Evolutionary conservation across 1,140 invertebrate genomes (phyloP).

Genomic region (Pararge aegeria): DNA sequence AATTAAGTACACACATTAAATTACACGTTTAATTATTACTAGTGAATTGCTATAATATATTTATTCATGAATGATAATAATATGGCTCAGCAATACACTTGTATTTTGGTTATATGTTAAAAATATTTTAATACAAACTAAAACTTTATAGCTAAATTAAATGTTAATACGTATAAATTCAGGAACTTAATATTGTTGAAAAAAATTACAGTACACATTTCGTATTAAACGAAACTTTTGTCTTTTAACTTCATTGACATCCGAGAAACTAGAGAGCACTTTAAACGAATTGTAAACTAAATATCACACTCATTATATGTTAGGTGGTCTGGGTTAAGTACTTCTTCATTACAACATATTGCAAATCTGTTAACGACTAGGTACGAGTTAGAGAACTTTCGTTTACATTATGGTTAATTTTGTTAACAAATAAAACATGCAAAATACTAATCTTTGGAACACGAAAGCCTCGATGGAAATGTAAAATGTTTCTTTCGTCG

Average conservation of each 20-base stretch:
- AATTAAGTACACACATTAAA: slow-evolving; percentile 75
- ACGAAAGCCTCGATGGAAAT: slow-evolving; percentile 21
- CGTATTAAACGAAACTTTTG: slow-evolving; percentile 20
- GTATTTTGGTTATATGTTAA: slow-evolving; percentile 24
- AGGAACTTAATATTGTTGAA: slow-evolving; percentile 44
- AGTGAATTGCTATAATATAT: slow-evolving; percentile 55
- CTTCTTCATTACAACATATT: slow-evolving; percentile 45
- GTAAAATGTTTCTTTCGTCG: slow-evolving; percentile 21
- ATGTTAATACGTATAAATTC: slow-evolving; percentile 30
- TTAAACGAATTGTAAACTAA: slow-evolving; percentile 60
- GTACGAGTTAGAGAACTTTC: slow-evolving; percentile 13
- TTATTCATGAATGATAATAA: slow-evolving; percentile 59
- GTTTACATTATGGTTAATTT: slow-evolving; percentile 12
- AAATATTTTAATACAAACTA: slow-evolving; percentile 20
- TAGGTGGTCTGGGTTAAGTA: slow-evolving; percentile 74
- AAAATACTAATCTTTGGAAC: slow-evolving; percentile 30
- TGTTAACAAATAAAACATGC: slow-evolving; percentile 12
- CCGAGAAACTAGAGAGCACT: slow-evolving; percentile 64
- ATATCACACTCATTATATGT: slow-evolving; percentile 64
- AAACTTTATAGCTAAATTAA: slow-evolving; percentile 23
- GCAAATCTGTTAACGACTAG: slow-evolving; percentile 33
- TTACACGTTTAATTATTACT: slow-evolving; percentile 48
- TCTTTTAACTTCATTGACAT: slow-evolving; percentile 34
- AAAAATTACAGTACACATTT: slow-evolving; percentile 13
- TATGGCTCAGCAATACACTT: slow-evolving; percentile 55